A percentile compares a stretch with the other conserved stretches of the same genome.
Evolutionary conservation across 2,797 vertebrate genomes (phyloP).

Genomic region (Mallotus villosus): DNA sequence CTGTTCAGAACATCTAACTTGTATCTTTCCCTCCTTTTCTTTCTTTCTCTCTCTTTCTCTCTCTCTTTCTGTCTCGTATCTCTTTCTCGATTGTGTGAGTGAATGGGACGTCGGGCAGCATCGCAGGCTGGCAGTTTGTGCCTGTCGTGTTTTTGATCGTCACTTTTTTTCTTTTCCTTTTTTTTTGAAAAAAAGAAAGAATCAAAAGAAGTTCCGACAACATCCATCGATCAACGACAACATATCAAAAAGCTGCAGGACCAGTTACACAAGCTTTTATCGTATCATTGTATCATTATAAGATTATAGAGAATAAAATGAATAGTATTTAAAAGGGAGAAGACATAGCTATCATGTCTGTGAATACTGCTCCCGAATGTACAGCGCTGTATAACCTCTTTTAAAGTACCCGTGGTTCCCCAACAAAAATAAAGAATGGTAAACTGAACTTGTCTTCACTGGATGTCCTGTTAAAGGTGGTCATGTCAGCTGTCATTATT

Average conservation of each 20-base stretch:
- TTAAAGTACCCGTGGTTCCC: conserved; percentile 75
- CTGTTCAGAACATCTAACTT: conserved; percentile 61
- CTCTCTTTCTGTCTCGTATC: conserved; percentile 70
- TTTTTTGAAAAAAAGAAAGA: conserved; percentile 21
- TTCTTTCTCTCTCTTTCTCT: conserved; percentile 48
- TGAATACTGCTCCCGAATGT: conserved; percentile 75
- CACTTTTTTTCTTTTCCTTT: conserved; percentile 69
- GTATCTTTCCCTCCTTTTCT: conserved; percentile 45
- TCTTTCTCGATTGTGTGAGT: conserved; percentile 82
- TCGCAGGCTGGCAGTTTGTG: conserved; percentile 78
- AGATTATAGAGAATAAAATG: conserved; percentile 79
- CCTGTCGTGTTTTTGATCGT: conserved; percentile 70
- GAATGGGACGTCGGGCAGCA: conserved; percentile 78
- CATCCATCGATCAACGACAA: conserved; percentile 44
- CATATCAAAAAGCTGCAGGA: conserved; percentile 84
- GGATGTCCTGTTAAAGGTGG: neutral
- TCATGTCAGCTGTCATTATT: no score
- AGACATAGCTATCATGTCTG: conserved; percentile 83
- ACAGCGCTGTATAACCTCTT: conserved; percentile 76
- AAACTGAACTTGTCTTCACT: conserved; percentile 35
- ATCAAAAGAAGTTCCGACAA: conserved; percentile 45
- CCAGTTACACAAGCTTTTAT: conserved; percentile 83
- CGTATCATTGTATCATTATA: conserved; percentile 82
- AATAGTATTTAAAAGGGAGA: conserved; percentile 88
- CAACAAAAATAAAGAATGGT: conserved; percentile 67